These are phyloP conservation scores for Uloborus diversus DNA, from an alignment of 1,140 invertebrate genomes.

Conservation along the genomic window DNA sequence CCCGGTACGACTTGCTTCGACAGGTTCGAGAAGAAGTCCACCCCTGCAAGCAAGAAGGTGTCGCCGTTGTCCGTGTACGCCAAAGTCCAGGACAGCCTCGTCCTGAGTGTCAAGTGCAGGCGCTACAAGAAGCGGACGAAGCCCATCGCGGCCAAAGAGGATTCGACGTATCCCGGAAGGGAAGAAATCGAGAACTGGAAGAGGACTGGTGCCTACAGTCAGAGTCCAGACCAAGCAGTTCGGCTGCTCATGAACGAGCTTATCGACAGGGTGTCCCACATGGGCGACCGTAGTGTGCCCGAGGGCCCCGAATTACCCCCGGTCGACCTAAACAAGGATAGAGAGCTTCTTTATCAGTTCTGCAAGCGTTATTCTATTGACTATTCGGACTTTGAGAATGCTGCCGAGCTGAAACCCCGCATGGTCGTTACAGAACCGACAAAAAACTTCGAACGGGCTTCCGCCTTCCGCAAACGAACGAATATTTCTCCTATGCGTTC, in stretches of 20 bases:
- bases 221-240: slow-evolving; percentile 36
- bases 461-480: slow-evolving; percentile 50
- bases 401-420: slow-evolving; percentile 8
- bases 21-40: slow-evolving; percentile 39
- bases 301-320: slow-evolving; percentile 10
- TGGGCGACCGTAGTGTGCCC: not conserved
- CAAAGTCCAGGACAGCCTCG: slow-evolving; percentile 39
- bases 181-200: slow-evolving; percentile 38
- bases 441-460: slow-evolving; percentile 54
- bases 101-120: slow-evolving; percentile 39
- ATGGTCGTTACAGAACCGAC: slow-evolving; percentile 9
- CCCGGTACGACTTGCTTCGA: slow-evolving; percentile 35
- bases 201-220: slow-evolving; percentile 9
- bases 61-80: slow-evolving; percentile 46
- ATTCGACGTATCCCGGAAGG: not conserved
- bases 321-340: slow-evolving; percentile 5
- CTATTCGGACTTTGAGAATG: slow-evolving; percentile 42
- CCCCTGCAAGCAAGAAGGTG: slow-evolving; percentile 38
- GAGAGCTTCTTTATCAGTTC: slow-evolving; percentile 36
- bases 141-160: slow-evolving; percentile 16
- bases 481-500: slow-evolving; percentile 2
- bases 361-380: slow-evolving; percentile 31
- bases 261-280: slow-evolving; percentile 1
- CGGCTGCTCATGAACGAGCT: slow-evolving; percentile 11
- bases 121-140: slow-evolving; percentile 50